Evolutionary conservation across 2,113 vertebrate species (phyloP), one percentile per base, ranked within the genome.

Genomic region (Eclectus roratus): DNA sequence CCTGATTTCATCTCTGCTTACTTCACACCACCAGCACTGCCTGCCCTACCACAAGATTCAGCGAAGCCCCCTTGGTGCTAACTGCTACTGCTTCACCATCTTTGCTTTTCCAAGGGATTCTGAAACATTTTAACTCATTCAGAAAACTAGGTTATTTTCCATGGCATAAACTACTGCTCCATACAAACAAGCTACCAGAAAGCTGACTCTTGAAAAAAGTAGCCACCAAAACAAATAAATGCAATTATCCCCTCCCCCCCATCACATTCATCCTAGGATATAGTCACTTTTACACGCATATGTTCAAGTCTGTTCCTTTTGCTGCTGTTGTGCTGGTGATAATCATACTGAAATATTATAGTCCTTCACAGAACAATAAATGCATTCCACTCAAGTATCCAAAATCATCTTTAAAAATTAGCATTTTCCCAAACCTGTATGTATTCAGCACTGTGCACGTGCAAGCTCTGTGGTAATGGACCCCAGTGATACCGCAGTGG

Each of bases 1-100:
- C 41, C 41, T 14, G 0, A 4, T 10, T 68, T 24, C 50, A 14
- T 16, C 63, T 31, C 65, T 1, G 3, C 27, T 33, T 2, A 5
- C 37, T 10, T 33, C 56, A 23, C 4, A 1, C 39, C 39, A 10
- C 25, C 27, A 7, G 53, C 31, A 2, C 29, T 29, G n/a, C 61
- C 71, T 3, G 14, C 49, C 41, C 41, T 9, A 10, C 10, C 5
- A 25, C 52, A 13, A 27, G 37, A 25, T 11, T 14, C 33, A 14
- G 21, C 55, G 17, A 6, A 87, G 73, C 11, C 47, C 66, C 41
- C 39, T 18, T 8, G 0, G 27, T 5, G 4, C 86, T 17, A 13
- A 15, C 49, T n/a, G 60, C 37, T 44, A 33, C 46, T 2, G 13
- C 14, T 6, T 20, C 44, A 14, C 33, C 46, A 6, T 16, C 19